These are phyloP conservation scores for Automeris io DNA, from an alignment of 2,888 invertebrate species.

Conservation along the genomic window DNA sequence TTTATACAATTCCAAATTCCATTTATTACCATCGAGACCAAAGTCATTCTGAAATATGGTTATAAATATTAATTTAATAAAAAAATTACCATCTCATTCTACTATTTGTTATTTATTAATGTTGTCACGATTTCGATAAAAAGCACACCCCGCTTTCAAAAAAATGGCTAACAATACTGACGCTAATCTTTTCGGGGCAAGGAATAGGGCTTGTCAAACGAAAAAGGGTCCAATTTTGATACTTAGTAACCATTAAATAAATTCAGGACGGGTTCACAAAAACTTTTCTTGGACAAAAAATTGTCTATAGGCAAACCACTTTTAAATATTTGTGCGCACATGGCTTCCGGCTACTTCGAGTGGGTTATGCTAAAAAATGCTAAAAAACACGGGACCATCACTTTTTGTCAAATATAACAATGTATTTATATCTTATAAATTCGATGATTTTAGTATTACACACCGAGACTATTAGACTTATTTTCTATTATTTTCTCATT, in stretches of 20 bases:
- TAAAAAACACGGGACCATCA: slow-evolving; percentile 21
- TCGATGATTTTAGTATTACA: slow-evolving; percentile 59
- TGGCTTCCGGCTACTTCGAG: slow-evolving; percentile 74
- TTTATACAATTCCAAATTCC: no score
- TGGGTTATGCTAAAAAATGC: slow-evolving; percentile 71
- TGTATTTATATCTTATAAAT: slow-evolving; percentile 29
- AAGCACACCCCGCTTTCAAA: slow-evolving; percentile 34
- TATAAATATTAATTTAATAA: slow-evolving; percentile 46
- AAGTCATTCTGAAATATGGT: neutral
- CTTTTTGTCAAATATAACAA: slow-evolving; percentile 41
- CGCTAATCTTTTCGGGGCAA: slow-evolving; percentile 66
- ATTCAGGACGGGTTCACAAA: slow-evolving; percentile 46
- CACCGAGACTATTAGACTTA: no score
- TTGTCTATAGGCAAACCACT: slow-evolving; percentile 58
- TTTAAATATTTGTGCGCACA: slow-evolving; percentile 73
- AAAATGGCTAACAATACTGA: slow-evolving; percentile 62
- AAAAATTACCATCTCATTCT: slow-evolving; percentile 41
- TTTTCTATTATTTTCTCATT: no score
- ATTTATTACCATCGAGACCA: neutral
- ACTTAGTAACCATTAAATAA: slow-evolving; percentile 74
- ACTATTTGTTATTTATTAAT: slow-evolving; percentile 70
- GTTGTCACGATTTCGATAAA: slow-evolving; percentile 56
- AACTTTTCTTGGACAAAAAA: slow-evolving; percentile 43
- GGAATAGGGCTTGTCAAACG: slow-evolving; percentile 53
- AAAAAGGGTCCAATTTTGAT: slow-evolving; percentile 62